Evolutionary conservation across 2,113 vertebrate species (phyloP), one percentile per base, ranked within the genome.

Genomic region (Sterrhoptilus dennistouni): DNA sequence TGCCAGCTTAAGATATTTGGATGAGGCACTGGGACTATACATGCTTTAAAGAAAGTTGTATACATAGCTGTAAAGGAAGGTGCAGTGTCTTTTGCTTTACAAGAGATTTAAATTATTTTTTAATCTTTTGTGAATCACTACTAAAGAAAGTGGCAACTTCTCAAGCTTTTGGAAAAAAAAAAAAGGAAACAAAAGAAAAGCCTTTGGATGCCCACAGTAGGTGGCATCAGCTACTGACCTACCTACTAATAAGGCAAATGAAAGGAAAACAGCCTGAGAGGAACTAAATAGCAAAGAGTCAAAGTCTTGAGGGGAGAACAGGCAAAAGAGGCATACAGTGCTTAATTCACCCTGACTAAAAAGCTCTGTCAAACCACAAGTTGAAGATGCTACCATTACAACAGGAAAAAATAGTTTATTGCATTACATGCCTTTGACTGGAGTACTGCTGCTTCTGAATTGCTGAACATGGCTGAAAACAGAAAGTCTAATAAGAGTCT

Each of bases 191-290:
- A 94, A 93, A 92, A 96, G 93, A 95, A 95, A 96, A 96, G 91
- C 61, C 92, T 96, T 97, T 93, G 97, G 97, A 97, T 97, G 83
- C 89, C 96, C 97, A 87, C 97, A 97, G 96, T 96, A 96, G 97
- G 97, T 96, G 97, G 96, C 95, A 97, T 97, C 94, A 96, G 94
- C 94, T 92, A 95, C 85, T 97, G 96, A 97, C 96, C 96, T 97
- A 96, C 74, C 96, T 97, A 95, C 97, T 97, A 97, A 97, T 97
- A 97, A 96, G 94, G 96, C 86, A 97, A 97, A 97, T 97, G 94
- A 97, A 97, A 96, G 78, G 92, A 97, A 97, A 97, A 96, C 93
- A 97, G 92, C 87, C 96, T 74, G 90, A 95, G 94, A 97, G 91
- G 92, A 94, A 79, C 87, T 96, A 97, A 97, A 96, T 87, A 97